These are phyloP conservation scores for Cartodere bifasciata DNA, from an alignment of 2,888 invertebrate genomes.

Conservation along the genomic window DNA sequence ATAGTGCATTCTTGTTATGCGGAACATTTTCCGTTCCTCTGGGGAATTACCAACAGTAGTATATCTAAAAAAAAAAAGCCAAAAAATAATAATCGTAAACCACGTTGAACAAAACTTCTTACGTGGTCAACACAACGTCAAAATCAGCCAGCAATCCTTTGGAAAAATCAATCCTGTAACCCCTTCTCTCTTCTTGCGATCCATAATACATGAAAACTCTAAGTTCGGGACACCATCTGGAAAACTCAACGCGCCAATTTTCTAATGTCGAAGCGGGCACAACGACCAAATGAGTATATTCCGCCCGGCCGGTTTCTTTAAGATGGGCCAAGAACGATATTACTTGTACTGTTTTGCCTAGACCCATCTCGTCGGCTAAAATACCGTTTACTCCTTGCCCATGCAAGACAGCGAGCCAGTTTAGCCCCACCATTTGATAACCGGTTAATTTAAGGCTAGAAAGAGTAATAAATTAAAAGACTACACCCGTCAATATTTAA, in stretches of 20 bases:
- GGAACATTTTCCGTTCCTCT: conserved; percentile 83
- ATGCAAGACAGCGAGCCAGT: conserved; percentile 86
- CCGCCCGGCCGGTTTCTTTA: conserved; percentile 60
- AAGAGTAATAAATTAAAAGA: too few species aligned
- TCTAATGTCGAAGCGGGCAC: conserved; percentile 95
- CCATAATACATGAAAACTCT: conserved; percentile 85
- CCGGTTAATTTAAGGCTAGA: conserved; percentile 62
- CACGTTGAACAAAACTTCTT: conserved; percentile 30
- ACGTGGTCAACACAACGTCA: conserved; percentile 85
- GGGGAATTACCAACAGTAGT: conserved; percentile 73
- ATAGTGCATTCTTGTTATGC: conserved; percentile 80
- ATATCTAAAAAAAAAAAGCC: conserved; percentile 33
- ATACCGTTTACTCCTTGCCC: conserved; percentile 86
- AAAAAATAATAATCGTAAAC: neutral
- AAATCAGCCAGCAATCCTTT: conserved; percentile 57
- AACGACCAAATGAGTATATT: conserved; percentile 80
- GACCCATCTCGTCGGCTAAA: conserved; percentile 94
- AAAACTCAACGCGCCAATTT: conserved; percentile 72
- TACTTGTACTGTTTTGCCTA: conserved; percentile 91
- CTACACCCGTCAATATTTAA: too few species aligned
- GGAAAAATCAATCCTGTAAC: conserved; percentile 63
- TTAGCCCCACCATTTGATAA: conserved; percentile 81
- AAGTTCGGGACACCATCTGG: conserved; percentile 66
- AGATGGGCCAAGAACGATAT: conserved; percentile 84
- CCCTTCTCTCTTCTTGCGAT: conserved; percentile 67